phyloP scores from a whole-genome alignment of 2,113 vertebrate species.

The Plecturocebus donacophilus region DNA sequence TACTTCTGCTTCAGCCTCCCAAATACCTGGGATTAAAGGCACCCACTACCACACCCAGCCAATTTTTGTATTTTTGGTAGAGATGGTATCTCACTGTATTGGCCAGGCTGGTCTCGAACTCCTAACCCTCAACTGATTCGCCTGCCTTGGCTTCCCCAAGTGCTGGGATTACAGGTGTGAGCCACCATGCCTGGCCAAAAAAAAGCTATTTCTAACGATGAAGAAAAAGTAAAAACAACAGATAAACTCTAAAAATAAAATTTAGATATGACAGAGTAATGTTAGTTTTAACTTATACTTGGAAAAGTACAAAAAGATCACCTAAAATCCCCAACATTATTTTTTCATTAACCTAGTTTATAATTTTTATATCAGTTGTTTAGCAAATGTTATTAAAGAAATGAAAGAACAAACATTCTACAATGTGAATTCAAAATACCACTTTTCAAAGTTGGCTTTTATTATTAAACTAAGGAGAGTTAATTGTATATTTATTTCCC shows the following conservation, averaged over 20 bases:
- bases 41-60: no score
- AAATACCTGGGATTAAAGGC: no score
- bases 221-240: neutral
- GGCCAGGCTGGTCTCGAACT: no score
- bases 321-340: neutral
- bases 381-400: neutral
- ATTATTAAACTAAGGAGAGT: neutral
- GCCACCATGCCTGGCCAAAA: neutral
- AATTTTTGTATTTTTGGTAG: no score
- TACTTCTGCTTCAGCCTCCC: no score
- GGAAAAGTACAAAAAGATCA: neutral
- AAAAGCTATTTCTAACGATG: neutral
- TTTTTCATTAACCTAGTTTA: neutral
- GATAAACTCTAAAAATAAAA: neutral
- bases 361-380: neutral
- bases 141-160: no score
- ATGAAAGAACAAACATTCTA: neutral
- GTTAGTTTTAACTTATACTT: neutral
- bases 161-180: no score
- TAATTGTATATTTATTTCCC: slow-evolving; percentile 15
- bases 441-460: neutral
- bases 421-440: neutral
- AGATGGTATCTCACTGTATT: no score
- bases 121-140: no score
- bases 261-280: neutral